Evolutionary conservation across 2,113 vertebrate species (phyloP).

Genomic region (zebrafish (Danio rerio)): DNA sequence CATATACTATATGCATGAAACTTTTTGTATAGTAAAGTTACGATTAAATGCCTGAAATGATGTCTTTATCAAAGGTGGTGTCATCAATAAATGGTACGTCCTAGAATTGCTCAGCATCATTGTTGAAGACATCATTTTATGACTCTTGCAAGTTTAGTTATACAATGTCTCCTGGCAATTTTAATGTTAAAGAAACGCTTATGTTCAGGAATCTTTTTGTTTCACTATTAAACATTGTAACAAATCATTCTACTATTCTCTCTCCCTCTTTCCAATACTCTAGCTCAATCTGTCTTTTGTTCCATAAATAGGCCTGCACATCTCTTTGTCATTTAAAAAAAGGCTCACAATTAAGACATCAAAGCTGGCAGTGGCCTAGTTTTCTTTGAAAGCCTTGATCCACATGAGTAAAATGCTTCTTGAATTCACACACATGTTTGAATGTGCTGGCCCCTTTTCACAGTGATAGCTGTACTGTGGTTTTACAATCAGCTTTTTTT

Average conservation of each 20-base stretch:
- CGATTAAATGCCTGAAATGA: too few relatives aligned
- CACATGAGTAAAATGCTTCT: slow-evolving; percentile 61
- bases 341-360: slow-evolving; percentile 73
- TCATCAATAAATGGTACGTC: too few relatives aligned
- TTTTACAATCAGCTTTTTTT: slow-evolving; percentile 40
- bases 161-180: too few relatives aligned
- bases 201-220: neutral
- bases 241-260: slow-evolving; percentile 10
- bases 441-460: neutral
- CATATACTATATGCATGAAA: too few relatives aligned
- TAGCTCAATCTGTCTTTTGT: slow-evolving; percentile 47
- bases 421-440: slow-evolving; percentile 47
- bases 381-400: slow-evolving; percentile 67
- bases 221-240: slow-evolving; percentile 16
- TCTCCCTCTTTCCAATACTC: slow-evolving; percentile 33
- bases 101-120: too few relatives aligned
- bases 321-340: slow-evolving; percentile 62
- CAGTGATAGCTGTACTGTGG: neutral
- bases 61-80: too few relatives aligned
- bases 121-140: too few relatives aligned
- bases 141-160: too few relatives aligned
- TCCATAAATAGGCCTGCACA: slow-evolving; percentile 64
- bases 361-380: slow-evolving; percentile 75
- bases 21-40: too few relatives aligned
- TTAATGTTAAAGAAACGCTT: neutral